phyloP scores from a whole-genome alignment of 2,797 vertebrate species.

The Takifugu rubripes region DNA sequence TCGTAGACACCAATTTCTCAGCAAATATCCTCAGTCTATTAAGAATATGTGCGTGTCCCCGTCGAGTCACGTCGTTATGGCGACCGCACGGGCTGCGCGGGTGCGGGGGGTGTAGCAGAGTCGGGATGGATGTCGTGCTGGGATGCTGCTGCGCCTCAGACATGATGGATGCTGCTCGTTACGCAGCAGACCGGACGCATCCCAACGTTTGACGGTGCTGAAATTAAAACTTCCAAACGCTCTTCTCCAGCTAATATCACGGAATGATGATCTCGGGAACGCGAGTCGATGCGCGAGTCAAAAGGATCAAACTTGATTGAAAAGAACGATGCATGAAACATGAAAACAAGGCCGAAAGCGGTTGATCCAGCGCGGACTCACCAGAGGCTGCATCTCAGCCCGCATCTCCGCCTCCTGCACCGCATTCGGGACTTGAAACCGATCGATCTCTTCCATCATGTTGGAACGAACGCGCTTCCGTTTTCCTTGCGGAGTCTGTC shows the following conservation, averaged over 20 bases:
- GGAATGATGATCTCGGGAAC: not conserved
- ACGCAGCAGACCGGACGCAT: conserved; percentile 53
- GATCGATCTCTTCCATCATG: conserved; percentile 98
- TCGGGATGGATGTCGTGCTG: conserved; percentile 25
- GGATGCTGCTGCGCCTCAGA: conserved; percentile 63
- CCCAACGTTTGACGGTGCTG: not conserved
- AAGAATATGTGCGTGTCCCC: not conserved
- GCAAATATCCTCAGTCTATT: too few species aligned
- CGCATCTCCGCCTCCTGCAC: conserved; percentile 88
- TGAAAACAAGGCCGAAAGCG: not conserved
- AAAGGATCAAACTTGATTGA: too few species aligned
- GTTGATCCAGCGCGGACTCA: conserved; percentile 60
- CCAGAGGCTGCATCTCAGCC: conserved; percentile 95
- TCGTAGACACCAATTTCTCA: too few species aligned
- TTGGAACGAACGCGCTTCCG: conserved; percentile 61
- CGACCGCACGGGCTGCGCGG: conserved; percentile 31
- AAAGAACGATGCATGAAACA: not conserved
- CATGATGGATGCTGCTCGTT: conserved; percentile 64
- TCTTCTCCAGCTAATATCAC: not conserved
- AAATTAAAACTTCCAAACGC: conserved; percentile 1
- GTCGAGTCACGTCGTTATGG: conserved; percentile 1
- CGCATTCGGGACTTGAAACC: conserved; percentile 93
- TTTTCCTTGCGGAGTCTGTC: not conserved
- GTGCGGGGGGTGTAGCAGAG: conserved; percentile 55
- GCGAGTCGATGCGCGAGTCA: too few species aligned